phyloP scores from a whole-genome alignment of 2,888 invertebrate genomes.

The Candidula unifasciata region DNA sequence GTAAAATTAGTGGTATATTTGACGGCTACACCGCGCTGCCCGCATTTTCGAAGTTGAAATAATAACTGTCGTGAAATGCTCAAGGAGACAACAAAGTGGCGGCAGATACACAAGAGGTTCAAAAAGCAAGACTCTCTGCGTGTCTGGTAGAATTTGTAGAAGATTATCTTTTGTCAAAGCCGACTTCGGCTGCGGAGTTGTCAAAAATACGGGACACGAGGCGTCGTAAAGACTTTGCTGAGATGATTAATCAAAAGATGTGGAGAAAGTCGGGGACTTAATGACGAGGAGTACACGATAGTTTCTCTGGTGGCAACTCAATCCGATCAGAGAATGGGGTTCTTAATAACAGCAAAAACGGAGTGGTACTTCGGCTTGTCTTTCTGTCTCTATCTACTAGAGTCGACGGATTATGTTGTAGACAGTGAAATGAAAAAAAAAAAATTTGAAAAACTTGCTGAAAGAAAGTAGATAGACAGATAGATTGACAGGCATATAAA shows the following conservation, averaged over 20 bases:
- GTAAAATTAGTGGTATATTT: slow-evolving; percentile 37
- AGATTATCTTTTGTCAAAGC: slow-evolving; percentile 44
- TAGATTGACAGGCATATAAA: no score
- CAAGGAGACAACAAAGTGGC: slow-evolving; percentile 26
- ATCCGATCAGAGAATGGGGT: neutral
- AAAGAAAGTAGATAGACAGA: no score
- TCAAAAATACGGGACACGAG: slow-evolving; percentile 50
- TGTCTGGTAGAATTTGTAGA: slow-evolving; percentile 20
- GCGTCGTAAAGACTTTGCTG: slow-evolving; percentile 10
- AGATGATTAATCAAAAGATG: slow-evolving; percentile 41
- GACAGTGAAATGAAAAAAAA: no score
- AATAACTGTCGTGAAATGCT: slow-evolving; percentile 28
- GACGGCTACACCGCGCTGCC: slow-evolving; percentile 32
- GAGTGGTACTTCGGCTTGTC: neutral
- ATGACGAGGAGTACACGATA: slow-evolving; percentile 5
- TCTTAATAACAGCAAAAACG: neutral
- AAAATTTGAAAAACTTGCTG: no score
- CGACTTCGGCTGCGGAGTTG: slow-evolving; percentile 43
- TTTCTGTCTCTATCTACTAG: neutral
- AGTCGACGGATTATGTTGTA: neutral
- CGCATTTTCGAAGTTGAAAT: slow-evolving; percentile 37
- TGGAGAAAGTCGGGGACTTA: neutral
- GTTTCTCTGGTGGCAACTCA: neutral
- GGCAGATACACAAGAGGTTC: slow-evolving; percentile 32
- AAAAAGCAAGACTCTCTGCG: slow-evolving; percentile 39